Base-by-base conservation (phyloP, 2,888 invertebrate species). In the Diarsia rubi region DNA sequence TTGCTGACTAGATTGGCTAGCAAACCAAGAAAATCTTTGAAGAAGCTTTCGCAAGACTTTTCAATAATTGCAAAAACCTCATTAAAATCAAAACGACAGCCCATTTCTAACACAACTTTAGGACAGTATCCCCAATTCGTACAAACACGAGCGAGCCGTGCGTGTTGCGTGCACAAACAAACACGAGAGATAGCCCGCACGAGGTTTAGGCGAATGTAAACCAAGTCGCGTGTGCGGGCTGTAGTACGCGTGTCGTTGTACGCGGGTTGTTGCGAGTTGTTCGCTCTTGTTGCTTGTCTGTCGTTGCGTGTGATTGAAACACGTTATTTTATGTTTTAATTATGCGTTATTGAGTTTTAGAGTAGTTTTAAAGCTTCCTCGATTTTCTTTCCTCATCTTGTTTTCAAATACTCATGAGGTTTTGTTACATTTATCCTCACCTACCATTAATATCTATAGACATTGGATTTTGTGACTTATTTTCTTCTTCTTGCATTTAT, bases 101-200 rank as follows among this genome's bases (percentile, higher is more conserved):
- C 31, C 31, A 49, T 24, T 63, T 63, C 49, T 19, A 45, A 27
- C 42, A 37, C 16, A 75, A n/a, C 16, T 63, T 27, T 52, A 19
- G 59, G 52, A 68, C 27, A 79, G 66, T 79, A 65, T 66, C 47
- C 80, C 80, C 63, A 60, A 80, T 70, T 44, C 44, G 44, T 57
- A 24, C 44, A 16, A 63, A 42, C 57, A 44, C 54, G 49, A n/a
- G 6, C 8, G 37, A 65, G 24, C 47, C 21, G 80, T 86, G 84
- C 87, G 87, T 86, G 86, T 92, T 89, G 92, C 92, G 92, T 92
- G 90, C 83, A 85, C 86, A 92, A 91, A 90, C 91, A 90, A 91
- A 92, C 88, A 91, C 75, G 62, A 42, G 62, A 88, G 91, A 91
- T 90, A 91, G 75, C 71, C 80, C 63, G 81, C 86, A 90, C 87